phyloP scores from a whole-genome alignment of 2,113 vertebrate species.

The Hippopotamus amphibius region DNA sequence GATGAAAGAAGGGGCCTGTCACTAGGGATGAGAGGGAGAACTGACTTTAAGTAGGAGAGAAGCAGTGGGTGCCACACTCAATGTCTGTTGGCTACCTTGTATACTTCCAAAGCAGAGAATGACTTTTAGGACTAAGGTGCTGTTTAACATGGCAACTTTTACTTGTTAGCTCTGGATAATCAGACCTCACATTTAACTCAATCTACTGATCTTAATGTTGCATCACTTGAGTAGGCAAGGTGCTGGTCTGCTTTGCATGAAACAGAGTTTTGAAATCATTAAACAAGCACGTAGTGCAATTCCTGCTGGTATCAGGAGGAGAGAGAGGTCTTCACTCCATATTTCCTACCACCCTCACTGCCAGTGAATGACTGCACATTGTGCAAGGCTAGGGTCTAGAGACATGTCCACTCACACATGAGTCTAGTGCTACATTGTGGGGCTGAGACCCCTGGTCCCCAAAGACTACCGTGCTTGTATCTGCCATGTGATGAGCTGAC shows the following conservation, averaged over 20 bases:
- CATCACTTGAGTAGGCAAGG: background rate
- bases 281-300: background rate
- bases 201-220: background rate
- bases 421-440: too few relatives aligned
- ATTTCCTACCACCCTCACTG: background rate
- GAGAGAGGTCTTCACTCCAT: rapidly evolving
- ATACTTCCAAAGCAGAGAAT: background rate
- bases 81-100: background rate
- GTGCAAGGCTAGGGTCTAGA: background rate
- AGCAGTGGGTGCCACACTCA: background rate
- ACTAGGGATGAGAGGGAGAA: background rate
- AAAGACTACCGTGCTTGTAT: rapidly evolving
- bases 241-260: background rate
- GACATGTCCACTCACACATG: background rate
- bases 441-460: background rate
- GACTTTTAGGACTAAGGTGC: background rate
- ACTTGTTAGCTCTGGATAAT: background rate
- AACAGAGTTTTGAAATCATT: background rate
- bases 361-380: background rate
- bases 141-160: background rate
- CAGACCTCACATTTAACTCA: background rate
- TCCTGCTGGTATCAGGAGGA: background rate
- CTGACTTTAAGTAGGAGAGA: background rate
- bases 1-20: background rate
- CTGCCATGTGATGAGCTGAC: background rate